Conservation (phyloP, 2,888 invertebrate genomes). For the Eumacrocentrus americanus region DNA sequence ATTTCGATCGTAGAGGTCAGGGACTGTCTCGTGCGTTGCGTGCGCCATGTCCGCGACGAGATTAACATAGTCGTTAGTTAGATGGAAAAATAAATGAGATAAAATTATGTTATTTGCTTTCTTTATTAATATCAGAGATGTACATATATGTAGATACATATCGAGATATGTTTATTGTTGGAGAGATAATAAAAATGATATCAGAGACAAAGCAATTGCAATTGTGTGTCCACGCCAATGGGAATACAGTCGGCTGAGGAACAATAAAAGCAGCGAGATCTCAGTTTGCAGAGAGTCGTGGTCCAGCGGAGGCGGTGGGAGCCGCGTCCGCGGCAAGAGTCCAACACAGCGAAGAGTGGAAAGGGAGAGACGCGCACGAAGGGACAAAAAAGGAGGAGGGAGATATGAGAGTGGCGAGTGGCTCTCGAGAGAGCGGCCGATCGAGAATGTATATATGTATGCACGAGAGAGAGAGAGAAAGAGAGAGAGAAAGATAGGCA, state of each 20-base stretch:
- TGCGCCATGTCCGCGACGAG: too few species aligned
- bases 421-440: not conserved
- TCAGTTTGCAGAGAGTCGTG: slow-evolving; percentile 45
- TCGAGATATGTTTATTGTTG: not conserved
- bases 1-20: slow-evolving; percentile 6
- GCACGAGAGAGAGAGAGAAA: not conserved
- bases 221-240: slow-evolving; percentile 51
- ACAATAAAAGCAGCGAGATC: slow-evolving; percentile 50
- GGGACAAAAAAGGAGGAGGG: slow-evolving; percentile 31
- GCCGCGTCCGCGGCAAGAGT: slow-evolving; percentile 42
- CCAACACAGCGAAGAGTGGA: slow-evolving; percentile 41
- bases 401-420: slow-evolving; percentile 33
- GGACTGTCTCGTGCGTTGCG: not conserved
- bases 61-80: too few species aligned
- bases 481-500: slow-evolving; percentile 40
- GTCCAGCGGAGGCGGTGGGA: slow-evolving; percentile 52
- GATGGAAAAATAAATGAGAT: too few species aligned
- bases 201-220: not conserved
- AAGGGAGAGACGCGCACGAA: slow-evolving; percentile 7
- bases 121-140: too few species aligned
- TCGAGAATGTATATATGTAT: not conserved
- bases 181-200: not conserved
- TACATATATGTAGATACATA: too few species aligned
- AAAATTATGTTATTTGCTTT: too few species aligned
- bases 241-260: slow-evolving; percentile 44